Evolutionary conservation across 2,797 vertebrate genomes (phyloP).

Genomic region (Tapirus indicus): DNA sequence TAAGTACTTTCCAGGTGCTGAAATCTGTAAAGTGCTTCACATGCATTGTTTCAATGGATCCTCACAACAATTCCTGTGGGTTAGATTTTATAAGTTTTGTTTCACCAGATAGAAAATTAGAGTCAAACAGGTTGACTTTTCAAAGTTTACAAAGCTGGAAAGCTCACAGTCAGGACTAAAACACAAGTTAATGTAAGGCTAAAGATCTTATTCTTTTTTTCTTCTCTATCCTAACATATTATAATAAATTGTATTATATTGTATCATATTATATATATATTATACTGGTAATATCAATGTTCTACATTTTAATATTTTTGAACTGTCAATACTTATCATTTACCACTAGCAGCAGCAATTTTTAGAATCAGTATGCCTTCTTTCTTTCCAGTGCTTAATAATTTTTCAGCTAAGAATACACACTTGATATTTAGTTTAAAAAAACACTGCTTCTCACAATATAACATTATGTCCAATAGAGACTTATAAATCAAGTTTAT

Average conservation of each 20-base stretch:
- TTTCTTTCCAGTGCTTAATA: background rate
- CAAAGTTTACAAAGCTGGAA: constrained; percentile 14
- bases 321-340: background rate
- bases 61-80: constrained; percentile 27
- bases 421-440: constrained; percentile 22
- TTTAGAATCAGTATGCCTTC: background rate
- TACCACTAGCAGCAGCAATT: background rate
- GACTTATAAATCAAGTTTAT: background rate
- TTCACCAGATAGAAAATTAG: constrained; percentile 38
- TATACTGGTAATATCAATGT: background rate
- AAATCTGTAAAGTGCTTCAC: constrained; percentile 31
- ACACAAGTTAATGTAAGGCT: background rate
- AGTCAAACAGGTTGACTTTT: constrained; percentile 50
- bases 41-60: constrained; percentile 4
- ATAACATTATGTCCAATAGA: background rate
- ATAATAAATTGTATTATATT: background rate
- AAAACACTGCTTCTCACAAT: background rate
- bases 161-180: constrained; percentile 17
- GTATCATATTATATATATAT: background rate
- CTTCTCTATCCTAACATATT: background rate
- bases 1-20: constrained; percentile 8
- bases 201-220: background rate
- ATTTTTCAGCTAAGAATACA: background rate
- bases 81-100: constrained; percentile 47
- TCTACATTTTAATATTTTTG: constrained; percentile 36